These are phyloP conservation scores for Leiothrix lutea DNA, from an alignment of 2,113 vertebrate species.

Conservation along the genomic window DNA sequence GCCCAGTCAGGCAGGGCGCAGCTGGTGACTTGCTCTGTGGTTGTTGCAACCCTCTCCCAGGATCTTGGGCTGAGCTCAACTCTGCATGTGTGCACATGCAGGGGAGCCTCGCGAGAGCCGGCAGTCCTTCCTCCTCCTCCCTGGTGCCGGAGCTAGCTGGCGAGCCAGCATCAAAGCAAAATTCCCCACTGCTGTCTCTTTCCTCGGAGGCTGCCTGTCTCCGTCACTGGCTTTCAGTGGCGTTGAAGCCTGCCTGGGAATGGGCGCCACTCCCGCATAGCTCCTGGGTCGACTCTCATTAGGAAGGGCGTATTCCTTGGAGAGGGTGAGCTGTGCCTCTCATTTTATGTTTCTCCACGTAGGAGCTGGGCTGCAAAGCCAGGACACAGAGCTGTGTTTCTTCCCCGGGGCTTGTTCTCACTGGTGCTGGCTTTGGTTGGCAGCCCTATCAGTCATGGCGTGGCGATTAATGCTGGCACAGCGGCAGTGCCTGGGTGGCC, in stretches of 20 bases:
- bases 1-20: background rate
- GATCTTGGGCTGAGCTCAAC: background rate
- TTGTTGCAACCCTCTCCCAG: background rate
- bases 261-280: constrained; percentile 22
- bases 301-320: constrained; percentile 19
- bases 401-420: constrained; percentile 38
- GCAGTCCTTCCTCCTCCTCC: constrained; percentile 8
- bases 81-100: background rate
- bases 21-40: background rate
- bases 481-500: rapidly evolving
- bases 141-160: background rate
- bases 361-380: background rate
- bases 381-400: background rate
- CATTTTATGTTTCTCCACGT: rapidly evolving
- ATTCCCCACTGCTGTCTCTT: background rate
- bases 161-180: background rate
- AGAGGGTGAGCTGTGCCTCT: background rate
- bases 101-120: background rate
- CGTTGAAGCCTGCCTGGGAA: constrained; percentile 35
- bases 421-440: background rate
- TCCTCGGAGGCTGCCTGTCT: constrained; percentile 22
- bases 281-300: constrained; percentile 46
- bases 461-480: rapidly evolving
- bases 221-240: background rate
- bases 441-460: background rate